Conservation (phyloP, 1,140 invertebrate genomes). For the Watersipora subatra region DNA sequence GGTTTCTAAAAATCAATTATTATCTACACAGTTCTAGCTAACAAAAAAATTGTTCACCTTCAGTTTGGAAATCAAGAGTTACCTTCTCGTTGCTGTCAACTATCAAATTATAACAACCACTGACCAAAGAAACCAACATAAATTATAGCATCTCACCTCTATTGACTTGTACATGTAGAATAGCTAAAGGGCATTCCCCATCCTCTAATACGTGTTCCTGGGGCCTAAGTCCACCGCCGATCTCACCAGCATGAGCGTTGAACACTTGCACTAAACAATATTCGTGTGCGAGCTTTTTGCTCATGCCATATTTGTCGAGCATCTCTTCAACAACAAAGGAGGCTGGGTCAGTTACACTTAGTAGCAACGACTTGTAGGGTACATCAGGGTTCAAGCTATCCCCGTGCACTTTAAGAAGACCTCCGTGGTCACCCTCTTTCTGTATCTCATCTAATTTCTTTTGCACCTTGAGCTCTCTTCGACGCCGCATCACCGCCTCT, state of each 20-base stretch:
- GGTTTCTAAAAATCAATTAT: too few species aligned
- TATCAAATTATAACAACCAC: not conserved
- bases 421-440: conserved; percentile 54
- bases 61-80: too few species aligned
- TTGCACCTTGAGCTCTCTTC: conserved; percentile 92
- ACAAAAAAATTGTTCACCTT: too few species aligned
- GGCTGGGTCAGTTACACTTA: conserved; percentile 83
- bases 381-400: conserved; percentile 89
- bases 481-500: conserved; percentile 91
- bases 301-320: conserved; percentile 87
- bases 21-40: too few species aligned
- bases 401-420: conserved; percentile 94
- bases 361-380: conserved; percentile 90
- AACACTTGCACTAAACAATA: conserved; percentile 74
- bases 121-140: not conserved
- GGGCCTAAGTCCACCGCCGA: conserved; percentile 31
- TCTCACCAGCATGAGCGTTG: conserved; percentile 2
- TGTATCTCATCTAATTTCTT: conserved; percentile 90
- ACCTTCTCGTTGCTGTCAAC: too few species aligned
- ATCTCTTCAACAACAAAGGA: conserved; percentile 85
- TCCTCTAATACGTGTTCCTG: conserved; percentile 85
- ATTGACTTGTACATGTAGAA: conserved; percentile 54
- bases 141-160: conserved; percentile 1
- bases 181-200: conserved; percentile 88
- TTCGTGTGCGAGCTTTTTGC: conserved; percentile 47